phyloP scores from a whole-genome alignment of 2,888 invertebrate species.

The Kryphioiulus occultus region DNA sequence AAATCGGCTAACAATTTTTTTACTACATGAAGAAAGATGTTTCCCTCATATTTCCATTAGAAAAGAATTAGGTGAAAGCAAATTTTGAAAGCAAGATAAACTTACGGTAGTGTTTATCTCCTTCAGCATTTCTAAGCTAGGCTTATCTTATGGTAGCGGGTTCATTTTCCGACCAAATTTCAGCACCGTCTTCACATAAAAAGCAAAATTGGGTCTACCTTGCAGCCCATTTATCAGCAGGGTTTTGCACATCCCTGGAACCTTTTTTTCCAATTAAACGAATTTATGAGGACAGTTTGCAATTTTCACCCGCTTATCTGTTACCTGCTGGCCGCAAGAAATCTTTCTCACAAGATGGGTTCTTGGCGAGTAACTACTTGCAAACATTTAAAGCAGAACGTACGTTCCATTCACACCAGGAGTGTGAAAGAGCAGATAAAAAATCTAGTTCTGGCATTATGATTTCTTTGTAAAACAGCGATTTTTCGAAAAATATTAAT shows the following conservation, averaged over 20 bases:
- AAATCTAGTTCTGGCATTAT: too few relatives aligned
- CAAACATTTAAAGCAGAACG: slow-evolving; percentile 13
- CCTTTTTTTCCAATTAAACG: slow-evolving; percentile 3
- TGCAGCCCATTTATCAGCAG: background rate
- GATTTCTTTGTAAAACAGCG: too few relatives aligned
- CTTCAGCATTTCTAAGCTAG: background rate
- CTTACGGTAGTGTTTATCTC: too few relatives aligned
- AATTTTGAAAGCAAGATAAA: too few relatives aligned
- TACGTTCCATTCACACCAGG: background rate
- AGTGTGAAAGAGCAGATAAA: too few relatives aligned
- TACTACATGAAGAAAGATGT: too few relatives aligned
- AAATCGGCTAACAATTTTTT: too few relatives aligned
- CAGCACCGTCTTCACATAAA: background rate
- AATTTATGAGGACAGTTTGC: background rate
- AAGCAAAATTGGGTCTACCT: background rate
- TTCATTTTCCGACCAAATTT: background rate
- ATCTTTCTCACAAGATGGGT: background rate
- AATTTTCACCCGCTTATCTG: background rate
- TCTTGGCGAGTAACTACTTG: background rate
- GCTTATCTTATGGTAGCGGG: background rate
- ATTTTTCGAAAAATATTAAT: too few relatives aligned
- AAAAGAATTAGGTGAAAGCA: too few relatives aligned
- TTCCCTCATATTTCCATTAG: too few relatives aligned
- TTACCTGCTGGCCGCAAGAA: background rate
- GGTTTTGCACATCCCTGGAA: background rate